Base-by-base conservation (phyloP, 2,888 invertebrate species). In the Drosophila antonietae region DNA sequence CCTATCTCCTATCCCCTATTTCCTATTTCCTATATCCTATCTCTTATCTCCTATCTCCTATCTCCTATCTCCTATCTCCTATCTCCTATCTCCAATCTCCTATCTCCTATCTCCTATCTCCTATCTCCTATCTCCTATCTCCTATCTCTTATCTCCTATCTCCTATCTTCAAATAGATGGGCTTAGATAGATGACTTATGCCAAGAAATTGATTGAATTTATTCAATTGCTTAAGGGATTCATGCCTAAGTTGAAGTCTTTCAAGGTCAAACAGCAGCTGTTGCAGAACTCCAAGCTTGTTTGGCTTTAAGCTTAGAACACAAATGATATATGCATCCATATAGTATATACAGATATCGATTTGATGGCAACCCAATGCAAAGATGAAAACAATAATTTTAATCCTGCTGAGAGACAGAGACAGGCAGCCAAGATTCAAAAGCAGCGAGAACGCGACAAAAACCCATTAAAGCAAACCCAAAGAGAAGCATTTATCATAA, bases 401-500 rank as follows among this genome's bases (percentile, higher is more conserved):
- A 65, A 51, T 51, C 35, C 31, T 15, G 41, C 31, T 56, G 43
- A 8, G 20, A 35, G 33, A 20, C 7, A 14, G 52, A 37, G n/a
- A 47, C 9, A 37, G n/a, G 28, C 9, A n/a, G 28, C n/a, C 6
- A 2, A 14, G 10, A 35, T 35, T 35, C 10, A 33, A 35, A 18
- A 7, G 10, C 10, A 33, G 14, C 3, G 28, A 14, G 39, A 41
- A 12, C 3, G 28, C n/a, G 49, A 33, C 8, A 14, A 20, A 41
- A 41, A 53, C 52, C 37, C 55, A 56, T 44, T 41, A 56, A 64
- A 52, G 28, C 53, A 12, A 47, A 10, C 23, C 49, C n/a, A n/a
- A 44, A 15, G 35, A 35, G n/a, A 39, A 49, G 49, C 31, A 59
- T 41, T 64, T 56, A 66, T 66, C 49, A 56, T 41, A 10, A 33